These are phyloP conservation scores for Dryadula phaetusa DNA, from an alignment of 2,888 invertebrate species.

Conservation along the genomic window DNA sequence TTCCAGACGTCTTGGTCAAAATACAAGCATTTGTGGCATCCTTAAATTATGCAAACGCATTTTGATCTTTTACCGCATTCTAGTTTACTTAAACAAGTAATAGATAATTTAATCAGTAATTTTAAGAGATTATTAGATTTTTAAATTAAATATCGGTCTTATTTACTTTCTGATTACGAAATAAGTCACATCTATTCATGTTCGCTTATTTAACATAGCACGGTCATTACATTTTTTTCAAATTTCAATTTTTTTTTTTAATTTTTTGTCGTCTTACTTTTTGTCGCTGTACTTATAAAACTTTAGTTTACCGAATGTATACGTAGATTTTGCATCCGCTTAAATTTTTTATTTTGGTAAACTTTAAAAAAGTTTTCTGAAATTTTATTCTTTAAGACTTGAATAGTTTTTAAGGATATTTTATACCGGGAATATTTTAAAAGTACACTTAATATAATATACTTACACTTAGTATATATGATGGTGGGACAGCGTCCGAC, in stretches of 20 bases:
- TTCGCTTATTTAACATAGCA: neutral
- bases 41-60: constrained; percentile 22
- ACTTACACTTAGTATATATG: too few relatives aligned
- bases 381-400: neutral
- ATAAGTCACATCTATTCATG: neutral
- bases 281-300: neutral
- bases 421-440: neutral
- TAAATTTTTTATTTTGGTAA: neutral
- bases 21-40: constrained; percentile 53
- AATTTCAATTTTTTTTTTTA: neutral
- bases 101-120: neutral
- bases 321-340: neutral
- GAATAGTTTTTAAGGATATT: neutral
- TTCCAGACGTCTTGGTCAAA: constrained; percentile 61
- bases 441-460: neutral
- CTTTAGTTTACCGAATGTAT: constrained; percentile 7
- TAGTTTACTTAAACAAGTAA: neutral
- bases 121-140: neutral
- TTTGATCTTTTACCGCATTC: constrained; percentile 4
- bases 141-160: neutral
- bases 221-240: neutral
- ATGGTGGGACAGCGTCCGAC: too few relatives aligned
- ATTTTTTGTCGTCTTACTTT: neutral
- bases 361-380: constrained; percentile 5
- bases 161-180: too few relatives aligned